phyloP scores from a whole-genome alignment of 2,797 vertebrate species.

The Lutjanus campechanus region DNA sequence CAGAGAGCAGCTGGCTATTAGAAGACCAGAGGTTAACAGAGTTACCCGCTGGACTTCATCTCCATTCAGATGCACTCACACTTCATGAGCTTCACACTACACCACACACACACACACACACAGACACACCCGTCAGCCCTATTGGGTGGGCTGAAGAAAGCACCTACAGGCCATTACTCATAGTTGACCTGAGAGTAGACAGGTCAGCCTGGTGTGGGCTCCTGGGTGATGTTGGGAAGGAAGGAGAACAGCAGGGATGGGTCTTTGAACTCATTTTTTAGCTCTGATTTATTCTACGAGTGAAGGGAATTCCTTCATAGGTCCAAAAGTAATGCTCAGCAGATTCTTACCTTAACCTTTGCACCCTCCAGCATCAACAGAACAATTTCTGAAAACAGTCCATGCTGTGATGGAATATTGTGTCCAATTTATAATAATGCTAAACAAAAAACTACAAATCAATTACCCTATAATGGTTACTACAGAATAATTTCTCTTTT shows the following conservation, averaged over 20 bases:
- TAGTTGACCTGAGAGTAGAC: slow-evolving; percentile 66
- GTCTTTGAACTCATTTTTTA: slow-evolving; percentile 40
- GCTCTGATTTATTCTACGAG: slow-evolving; percentile 55
- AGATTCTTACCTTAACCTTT: slow-evolving; percentile 53
- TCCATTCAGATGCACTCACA: slow-evolving; percentile 60
- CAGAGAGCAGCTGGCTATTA: slow-evolving; percentile 30
- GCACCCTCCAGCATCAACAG: slow-evolving; percentile 20
- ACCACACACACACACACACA: slow-evolving; percentile 24
- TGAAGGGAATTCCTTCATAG: slow-evolving; percentile 34
- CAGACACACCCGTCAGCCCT: slow-evolving; percentile 24
- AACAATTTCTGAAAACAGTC: slow-evolving; percentile 7
- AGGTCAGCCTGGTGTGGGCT: slow-evolving; percentile 52
- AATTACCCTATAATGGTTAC: not conserved
- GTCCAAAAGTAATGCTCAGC: slow-evolving; percentile 12
- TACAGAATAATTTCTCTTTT: not conserved
- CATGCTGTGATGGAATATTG: not conserved
- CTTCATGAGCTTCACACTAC: slow-evolving; percentile 35
- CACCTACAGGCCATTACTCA: slow-evolving; percentile 73
- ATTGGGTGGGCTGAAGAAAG: slow-evolving; percentile 66
- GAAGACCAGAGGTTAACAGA: slow-evolving; percentile 74
- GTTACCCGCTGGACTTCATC: slow-evolving; percentile 62
- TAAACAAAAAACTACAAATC: not conserved
- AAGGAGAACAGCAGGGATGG: slow-evolving; percentile 19
- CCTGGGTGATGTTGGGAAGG: slow-evolving; percentile 36
- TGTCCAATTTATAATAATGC: not conserved